phyloP scores from a whole-genome alignment of 2,113 vertebrate genomes.

The Hippocampus mohnikei region DNA sequence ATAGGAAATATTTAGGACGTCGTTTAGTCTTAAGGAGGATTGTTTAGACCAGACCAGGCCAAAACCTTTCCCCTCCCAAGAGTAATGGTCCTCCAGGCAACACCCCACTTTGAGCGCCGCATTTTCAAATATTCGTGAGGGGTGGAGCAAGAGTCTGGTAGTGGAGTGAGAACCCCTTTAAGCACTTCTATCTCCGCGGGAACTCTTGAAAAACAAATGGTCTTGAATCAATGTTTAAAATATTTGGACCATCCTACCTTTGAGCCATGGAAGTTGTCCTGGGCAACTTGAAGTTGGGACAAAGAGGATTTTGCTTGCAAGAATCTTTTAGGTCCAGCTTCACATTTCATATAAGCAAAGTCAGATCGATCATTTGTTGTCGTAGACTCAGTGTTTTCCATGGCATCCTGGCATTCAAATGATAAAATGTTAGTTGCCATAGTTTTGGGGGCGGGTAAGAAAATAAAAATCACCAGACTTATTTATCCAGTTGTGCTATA shows the following conservation, averaged over 20 bases:
- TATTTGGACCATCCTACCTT: conserved; percentile 15
- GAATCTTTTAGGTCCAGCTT: conserved; percentile 35
- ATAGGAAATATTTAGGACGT: no score
- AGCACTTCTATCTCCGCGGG: no score
- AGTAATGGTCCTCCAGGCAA: no score
- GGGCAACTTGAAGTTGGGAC: conserved; percentile 52
- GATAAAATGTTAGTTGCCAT: background rate
- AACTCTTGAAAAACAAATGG: background rate
- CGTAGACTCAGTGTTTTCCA: conserved; percentile 48
- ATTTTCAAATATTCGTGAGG: no score
- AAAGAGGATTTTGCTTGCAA: conserved; percentile 28
- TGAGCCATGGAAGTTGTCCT: conserved; percentile 53
- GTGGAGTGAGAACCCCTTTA: no score
- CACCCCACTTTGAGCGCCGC: no score
- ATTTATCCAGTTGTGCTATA: background rate
- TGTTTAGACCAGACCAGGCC: no score
- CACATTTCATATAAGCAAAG: conserved; percentile 62
- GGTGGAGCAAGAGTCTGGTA: no score
- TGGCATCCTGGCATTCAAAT: conserved; percentile 53
- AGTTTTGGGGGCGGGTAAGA: background rate
- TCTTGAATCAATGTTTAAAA: background rate
- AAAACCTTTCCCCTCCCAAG: no score
- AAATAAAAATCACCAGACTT: no score
- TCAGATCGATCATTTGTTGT: conserved; percentile 31
- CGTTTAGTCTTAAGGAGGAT: no score